Percentiles rank a stretch among this genome's conserved stretches.
These are phyloP conservation scores for Callithrix jacchus DNA, from an alignment of 2,113 vertebrate genomes.

Conservation along the genomic window DNA sequence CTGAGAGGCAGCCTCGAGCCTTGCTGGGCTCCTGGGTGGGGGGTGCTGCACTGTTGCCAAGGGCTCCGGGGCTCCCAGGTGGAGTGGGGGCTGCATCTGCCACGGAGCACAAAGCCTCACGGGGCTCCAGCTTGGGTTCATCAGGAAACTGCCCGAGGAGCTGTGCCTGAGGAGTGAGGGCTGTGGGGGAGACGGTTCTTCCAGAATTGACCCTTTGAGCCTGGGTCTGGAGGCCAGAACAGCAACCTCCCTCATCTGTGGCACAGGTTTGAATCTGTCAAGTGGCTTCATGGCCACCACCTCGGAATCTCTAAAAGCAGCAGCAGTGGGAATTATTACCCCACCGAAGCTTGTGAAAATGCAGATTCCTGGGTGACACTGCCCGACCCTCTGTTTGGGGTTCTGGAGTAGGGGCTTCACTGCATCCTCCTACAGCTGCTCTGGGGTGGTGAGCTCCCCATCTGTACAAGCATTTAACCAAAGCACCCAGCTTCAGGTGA, in stretches of 20 bases:
- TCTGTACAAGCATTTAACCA: too few relatives aligned
- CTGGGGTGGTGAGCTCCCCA: rapidly evolving
- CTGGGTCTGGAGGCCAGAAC: background rate
- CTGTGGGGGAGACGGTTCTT: background rate
- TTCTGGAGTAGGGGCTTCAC: background rate
- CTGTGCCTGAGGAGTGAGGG: too few relatives aligned
- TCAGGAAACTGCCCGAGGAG: too few relatives aligned
- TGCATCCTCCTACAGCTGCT: background rate
- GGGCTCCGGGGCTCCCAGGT: background rate
- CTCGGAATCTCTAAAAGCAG: background rate
- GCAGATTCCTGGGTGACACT: background rate
- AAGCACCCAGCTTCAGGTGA: background rate
- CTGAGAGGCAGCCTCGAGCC: background rate
- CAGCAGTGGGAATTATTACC: too few relatives aligned
- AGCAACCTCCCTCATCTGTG: background rate
- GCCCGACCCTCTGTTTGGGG: too few relatives aligned
- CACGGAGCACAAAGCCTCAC: rapidly evolving
- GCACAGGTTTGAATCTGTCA: background rate
- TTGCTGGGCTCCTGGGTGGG: background rate
- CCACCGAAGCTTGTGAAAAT: background rate
- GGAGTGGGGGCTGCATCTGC: background rate
- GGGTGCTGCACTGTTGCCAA: background rate
- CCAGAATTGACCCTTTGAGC: background rate
- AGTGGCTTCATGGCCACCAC: too few relatives aligned
- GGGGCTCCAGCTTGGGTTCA: background rate